Evolutionary conservation across 1,140 invertebrate genomes (phyloP), one percentile per base, ranked within the genome.

Genomic region (Microplitis demolitor): DNA sequence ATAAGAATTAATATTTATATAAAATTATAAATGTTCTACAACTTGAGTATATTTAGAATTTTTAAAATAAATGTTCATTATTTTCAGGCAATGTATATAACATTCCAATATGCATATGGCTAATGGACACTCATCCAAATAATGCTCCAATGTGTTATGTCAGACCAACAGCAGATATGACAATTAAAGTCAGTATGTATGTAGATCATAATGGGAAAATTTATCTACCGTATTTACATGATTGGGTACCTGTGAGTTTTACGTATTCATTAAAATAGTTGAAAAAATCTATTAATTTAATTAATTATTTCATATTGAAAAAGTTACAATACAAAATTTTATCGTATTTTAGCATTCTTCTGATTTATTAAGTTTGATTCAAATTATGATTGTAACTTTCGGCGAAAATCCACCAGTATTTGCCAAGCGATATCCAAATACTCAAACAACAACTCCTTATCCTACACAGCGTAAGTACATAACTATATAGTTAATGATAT

Each of bases 121-220:
- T 99, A 35, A 93, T 98, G 91, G 96, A 99, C 81, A 98, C 96
- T 34, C 96, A 99, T 90, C 98, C 98, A 1, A 92, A 95, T 82
- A 95, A 98, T 88, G 95, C 97, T 16, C 98, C 98, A n/a, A 94
- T 99, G 85, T 98, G 97, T 82, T 99, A 95, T 87, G 98, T 99
- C 0, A 95, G 93, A 86, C 98, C 98, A 51, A 99, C 98, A 4
- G 72, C 91, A 66, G 95, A 95, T 74, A 99, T 99, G 98, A 91
- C 92, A 67, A 97, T 99, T 72, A 98, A 98, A 89, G 91, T 94
- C 16, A 98, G 97, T 14, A 92, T 93, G 83, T 96, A 93, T 88
- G 97, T 99, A 6, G 97, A 99, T 87, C 92, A 94, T 75, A 97
- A 93, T 88, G 98, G 98, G 33, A 97, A 97, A 88, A 93, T 99